Percentiles rank a stretch among this genome's conserved stretches.
These are phyloP conservation scores for Acrocephalus kingi DNA, from an alignment of 2,113 vertebrate species.

Conservation along the genomic window DNA sequence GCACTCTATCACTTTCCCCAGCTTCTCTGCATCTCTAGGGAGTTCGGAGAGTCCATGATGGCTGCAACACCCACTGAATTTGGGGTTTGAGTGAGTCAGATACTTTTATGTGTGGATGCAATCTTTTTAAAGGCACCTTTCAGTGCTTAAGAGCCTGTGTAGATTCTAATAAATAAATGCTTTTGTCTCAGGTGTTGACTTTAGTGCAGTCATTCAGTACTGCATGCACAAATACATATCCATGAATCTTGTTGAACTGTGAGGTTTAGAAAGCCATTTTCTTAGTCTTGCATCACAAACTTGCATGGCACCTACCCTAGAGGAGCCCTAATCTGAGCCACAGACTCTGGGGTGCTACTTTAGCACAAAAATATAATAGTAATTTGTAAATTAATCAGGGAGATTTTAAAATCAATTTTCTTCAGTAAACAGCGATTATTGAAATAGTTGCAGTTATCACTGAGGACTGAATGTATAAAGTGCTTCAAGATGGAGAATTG, in stretches of 20 bases:
- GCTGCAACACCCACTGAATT: background rate
- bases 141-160: background rate
- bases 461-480: background rate
- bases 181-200: background rate
- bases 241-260: background rate
- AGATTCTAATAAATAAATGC: background rate
- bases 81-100: background rate
- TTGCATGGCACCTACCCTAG: background rate
- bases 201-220: background rate
- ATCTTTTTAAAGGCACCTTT: background rate
- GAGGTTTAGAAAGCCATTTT: background rate
- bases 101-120: background rate
- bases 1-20: background rate
- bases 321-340: background rate
- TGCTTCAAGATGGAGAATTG: background rate
- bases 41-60: background rate
- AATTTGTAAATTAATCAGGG: background rate
- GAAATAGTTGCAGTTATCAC: background rate
- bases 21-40: background rate
- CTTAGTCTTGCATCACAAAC: background rate
- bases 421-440: slow-evolving; percentile 16
- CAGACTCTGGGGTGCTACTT: background rate
- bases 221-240: background rate
- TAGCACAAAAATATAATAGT: background rate
- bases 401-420: slow-evolving; percentile 44